phyloP scores from a whole-genome alignment of 2,888 invertebrate genomes.

The Chirona hameri region DNA sequence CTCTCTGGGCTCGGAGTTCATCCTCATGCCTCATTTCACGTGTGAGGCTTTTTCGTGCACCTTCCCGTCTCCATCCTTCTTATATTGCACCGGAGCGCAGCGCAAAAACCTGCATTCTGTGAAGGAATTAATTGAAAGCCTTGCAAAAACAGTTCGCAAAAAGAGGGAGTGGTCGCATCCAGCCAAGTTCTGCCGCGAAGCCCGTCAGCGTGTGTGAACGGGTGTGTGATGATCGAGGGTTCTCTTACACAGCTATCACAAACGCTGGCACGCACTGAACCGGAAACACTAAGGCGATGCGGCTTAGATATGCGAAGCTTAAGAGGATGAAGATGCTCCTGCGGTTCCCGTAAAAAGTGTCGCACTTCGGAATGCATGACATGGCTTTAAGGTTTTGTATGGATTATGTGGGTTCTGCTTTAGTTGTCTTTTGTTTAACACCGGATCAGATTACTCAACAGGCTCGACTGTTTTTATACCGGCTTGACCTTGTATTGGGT shows the following conservation, averaged over 20 bases:
- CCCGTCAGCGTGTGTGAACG: background rate
- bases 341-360: too few species aligned
- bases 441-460: background rate
- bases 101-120: background rate
- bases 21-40: too few species aligned
- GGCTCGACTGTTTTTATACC: background rate
- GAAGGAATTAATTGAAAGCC: constrained; percentile 3
- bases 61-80: background rate
- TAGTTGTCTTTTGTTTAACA: background rate
- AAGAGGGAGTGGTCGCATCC: background rate
- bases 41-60: background rate
- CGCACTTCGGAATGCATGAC: too few species aligned
- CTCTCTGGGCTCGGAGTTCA: too few species aligned
- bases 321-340: too few species aligned
- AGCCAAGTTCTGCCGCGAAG: background rate
- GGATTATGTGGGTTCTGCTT: too few species aligned
- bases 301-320: too few species aligned
- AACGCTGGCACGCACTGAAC: too few species aligned
- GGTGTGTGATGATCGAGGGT: background rate
- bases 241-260: background rate
- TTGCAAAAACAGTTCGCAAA: background rate
- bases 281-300: too few species aligned
- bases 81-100: background rate
- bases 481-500: background rate
- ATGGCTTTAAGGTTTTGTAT: too few species aligned